A percentile compares a stretch with the other conserved stretches of the same genome.
phyloP scores from a whole-genome alignment of 2,888 invertebrate genomes.

The Mylabris sibirica region DNA sequence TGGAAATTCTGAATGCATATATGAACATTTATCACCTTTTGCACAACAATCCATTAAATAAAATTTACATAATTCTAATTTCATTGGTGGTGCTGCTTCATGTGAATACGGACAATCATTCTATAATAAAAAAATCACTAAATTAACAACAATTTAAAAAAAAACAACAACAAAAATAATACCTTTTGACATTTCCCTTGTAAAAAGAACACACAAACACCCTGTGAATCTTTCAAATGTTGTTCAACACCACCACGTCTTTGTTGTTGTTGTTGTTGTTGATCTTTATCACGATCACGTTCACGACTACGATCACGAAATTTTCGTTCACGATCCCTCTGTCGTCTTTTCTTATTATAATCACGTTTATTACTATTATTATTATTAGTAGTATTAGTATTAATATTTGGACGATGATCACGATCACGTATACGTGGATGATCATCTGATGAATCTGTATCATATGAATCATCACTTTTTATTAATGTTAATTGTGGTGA shows the following conservation, averaged over 20 bases:
- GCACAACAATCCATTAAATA: constrained; percentile 95
- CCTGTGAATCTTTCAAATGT: constrained; percentile 72
- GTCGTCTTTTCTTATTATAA: constrained; percentile 31
- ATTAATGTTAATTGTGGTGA: constrained; percentile 28
- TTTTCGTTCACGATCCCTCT: constrained; percentile 28
- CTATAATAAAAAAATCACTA: constrained; percentile 62
- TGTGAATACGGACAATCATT: constrained; percentile 88
- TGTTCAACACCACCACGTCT: constrained; percentile 39
- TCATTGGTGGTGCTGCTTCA: constrained; percentile 80
- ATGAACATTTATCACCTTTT: constrained; percentile 93
- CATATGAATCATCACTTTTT: constrained; percentile 61
- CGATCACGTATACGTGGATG: constrained; percentile 39
- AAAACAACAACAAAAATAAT: constrained; percentile 17
- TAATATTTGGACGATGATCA: constrained; percentile 19
- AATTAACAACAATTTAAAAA: constrained; percentile 40
- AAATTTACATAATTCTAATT: constrained; percentile 95
- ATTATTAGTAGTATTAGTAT: too few relatives aligned
- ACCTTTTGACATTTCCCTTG: constrained; percentile 87
- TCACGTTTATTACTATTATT: constrained; percentile 32
- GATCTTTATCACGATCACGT: constrained; percentile 62
- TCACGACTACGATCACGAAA: constrained; percentile 55
- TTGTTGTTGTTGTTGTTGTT: too few relatives aligned
- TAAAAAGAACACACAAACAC: constrained; percentile 84
- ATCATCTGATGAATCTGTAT: constrained; percentile 64
- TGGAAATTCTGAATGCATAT: constrained; percentile 96